These are phyloP conservation scores for Corythaeola cristata DNA, from an alignment of 2,113 vertebrate species.

Conservation along the genomic window DNA sequence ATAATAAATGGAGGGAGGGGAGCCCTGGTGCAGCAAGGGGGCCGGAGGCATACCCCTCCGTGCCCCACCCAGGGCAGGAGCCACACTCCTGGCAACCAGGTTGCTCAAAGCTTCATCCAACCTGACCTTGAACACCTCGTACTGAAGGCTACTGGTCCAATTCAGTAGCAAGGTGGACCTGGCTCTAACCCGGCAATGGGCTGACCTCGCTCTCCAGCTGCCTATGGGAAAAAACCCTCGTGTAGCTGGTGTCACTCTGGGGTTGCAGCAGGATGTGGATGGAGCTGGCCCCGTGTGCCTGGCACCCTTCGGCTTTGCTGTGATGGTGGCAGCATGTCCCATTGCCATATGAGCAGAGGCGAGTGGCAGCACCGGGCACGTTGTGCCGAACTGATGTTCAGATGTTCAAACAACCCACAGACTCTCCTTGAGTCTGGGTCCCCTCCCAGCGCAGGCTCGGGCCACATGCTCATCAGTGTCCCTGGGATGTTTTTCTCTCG, in stretches of 20 bases:
- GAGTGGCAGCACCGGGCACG: neutral
- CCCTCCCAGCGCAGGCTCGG: neutral
- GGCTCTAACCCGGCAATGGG: neutral
- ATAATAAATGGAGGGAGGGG: neutral
- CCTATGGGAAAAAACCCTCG: neutral
- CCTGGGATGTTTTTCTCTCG: neutral
- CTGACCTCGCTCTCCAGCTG: neutral
- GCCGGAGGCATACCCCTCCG: neutral
- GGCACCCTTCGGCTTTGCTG: neutral
- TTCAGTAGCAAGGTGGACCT: neutral
- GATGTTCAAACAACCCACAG: neutral
- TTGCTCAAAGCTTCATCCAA: no score
- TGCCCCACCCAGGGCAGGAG: neutral
- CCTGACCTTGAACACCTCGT: no score
- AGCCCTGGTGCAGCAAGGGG: neutral
- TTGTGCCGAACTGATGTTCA: neutral
- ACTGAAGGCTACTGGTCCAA: neutral
- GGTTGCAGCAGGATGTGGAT: neutral
- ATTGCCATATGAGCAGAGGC: neutral
- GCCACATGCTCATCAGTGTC: accelerated
- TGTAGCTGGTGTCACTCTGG: neutral
- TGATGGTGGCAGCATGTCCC: neutral
- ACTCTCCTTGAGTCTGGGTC: neutral
- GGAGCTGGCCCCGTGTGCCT: neutral
- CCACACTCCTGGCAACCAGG: neutral